Evolutionary conservation across 2,888 invertebrate genomes (phyloP), one percentile per base, ranked within the genome.

Genomic region (Cosmia trapezina): DNA sequence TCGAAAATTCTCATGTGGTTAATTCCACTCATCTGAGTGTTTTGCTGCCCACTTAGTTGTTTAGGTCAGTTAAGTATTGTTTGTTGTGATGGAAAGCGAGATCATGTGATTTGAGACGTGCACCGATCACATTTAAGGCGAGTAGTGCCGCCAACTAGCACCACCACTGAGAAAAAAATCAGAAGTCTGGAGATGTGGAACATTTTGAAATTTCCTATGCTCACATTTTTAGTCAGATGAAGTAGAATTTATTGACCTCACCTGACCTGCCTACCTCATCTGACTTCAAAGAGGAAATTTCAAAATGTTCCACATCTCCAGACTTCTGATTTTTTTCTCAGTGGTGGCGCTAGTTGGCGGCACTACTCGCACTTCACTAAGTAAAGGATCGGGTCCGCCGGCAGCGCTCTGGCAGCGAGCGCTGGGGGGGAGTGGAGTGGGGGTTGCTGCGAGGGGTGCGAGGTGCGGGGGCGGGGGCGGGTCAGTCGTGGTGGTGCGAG

Each of bases 401-500:
- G 47, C 37, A 14, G 28, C 17, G 49, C n/a, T 51, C 63, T 51
- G 5, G 11, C 8, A n/a, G 53, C 43, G 12, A 70, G 53, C 37
- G 41, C 57, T 22, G n/a, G 1, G 45, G 65, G 33, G n/a, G 63
- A 33, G 45, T 41, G 22, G 60, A 33, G 28, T 37, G 1, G 37
- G 64, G 33, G 49, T 22, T 49, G 56, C 61, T 37, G 65, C 4
- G 51, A 14, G 63, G n/a, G 17, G 74, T n/a, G 68, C 0, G 59
- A 33, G 37, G 60, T 9, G 22, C 1, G 1, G 22, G n/a, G 22
- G 71, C 22, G 19, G 33, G 8, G 19, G 53, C 12, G 71, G 63
- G 81, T 93, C 92, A 94, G 93, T 94, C 94, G 88, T 89, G 93
- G 86, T 89, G 93, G 72, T 84, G 91, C 81, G 93, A 86, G 86